Evolutionary conservation across 2,888 invertebrate species (phyloP).

Genomic region (Thera britannica): DNA sequence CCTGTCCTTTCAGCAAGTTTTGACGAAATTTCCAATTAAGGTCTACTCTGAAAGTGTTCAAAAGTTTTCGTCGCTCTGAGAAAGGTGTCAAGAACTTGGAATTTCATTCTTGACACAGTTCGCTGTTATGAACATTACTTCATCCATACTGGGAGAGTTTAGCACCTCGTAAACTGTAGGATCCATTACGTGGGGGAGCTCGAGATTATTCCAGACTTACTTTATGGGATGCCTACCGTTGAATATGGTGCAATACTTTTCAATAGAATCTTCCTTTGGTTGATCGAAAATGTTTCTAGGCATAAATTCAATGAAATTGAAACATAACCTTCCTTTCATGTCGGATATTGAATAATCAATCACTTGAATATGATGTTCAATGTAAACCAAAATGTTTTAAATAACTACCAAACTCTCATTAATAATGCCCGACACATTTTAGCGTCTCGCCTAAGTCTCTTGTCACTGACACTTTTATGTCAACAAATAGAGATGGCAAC

Average conservation of each 20-base stretch:
- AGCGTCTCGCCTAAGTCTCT: no score
- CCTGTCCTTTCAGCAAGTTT: conserved; percentile 20
- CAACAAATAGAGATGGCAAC: no score
- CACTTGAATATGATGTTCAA: background rate
- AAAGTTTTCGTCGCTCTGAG: conserved; percentile 49
- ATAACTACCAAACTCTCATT: no score
- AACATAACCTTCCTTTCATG: conserved; percentile 14
- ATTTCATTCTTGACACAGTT: conserved; percentile 67
- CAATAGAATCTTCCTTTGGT: conserved; percentile 40
- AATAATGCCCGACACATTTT: no score
- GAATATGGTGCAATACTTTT: conserved; percentile 56
- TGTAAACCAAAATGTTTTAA: no score
- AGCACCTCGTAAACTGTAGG: conserved; percentile 75
- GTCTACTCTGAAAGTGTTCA: conserved; percentile 42
- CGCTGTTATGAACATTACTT: conserved; percentile 70
- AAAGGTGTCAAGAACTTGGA: conserved; percentile 63
- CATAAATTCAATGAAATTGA: conserved; percentile 18
- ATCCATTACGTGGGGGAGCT: conserved; percentile 65
- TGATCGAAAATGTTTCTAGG: conserved; percentile 28
- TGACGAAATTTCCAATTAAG: conserved; percentile 35
- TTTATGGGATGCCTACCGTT: conserved; percentile 51
- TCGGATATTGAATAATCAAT: conserved; percentile 13
- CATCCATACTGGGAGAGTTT: conserved; percentile 65
- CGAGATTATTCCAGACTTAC: conserved; percentile 60
- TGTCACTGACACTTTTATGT: no score